Base-by-base conservation (phyloP, 2,888 invertebrate species). In the Tineola bisselliella region DNA sequence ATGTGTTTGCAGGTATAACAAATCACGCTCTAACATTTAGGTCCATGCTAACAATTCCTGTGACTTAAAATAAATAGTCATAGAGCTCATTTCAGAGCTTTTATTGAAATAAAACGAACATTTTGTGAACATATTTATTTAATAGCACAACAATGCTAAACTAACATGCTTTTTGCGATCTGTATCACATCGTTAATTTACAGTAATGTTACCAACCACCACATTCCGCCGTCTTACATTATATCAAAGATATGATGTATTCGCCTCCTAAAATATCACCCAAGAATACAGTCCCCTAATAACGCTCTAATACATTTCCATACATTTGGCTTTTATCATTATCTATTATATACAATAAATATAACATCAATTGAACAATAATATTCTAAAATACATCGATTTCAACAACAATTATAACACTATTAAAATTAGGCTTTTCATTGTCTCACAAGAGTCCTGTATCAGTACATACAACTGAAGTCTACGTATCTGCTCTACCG, bases 261-360 rank as follows among this genome's bases (percentile, higher is more conserved):
- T 71, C 76, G 60, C 44, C 33, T n/a, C 62, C 77, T 76, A 82
- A 83, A 83, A 86, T 86, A 84, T 86, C 84, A 84, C 84, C 81
- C 82, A 84, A 86, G 84, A 86, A 86, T 87, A 86, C 86, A 86
- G 83, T 84, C 84, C 82, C 83, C 82, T 83, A n/a, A 82, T 79
- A 82, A 80, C 82, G 77, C 73, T 75, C 81, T 76, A 77, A 25
- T 4, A 79, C 77, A 76, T 76, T 68, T 74, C 79, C 18, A 18
- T 19, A n/a, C 18, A 61, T 77, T 73, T 75, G 68, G 65, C 69
- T 75, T 77, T 25, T 77, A 70, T 48, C 3, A 48, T 13, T 48
- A 75, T 69, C 74, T 79, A 81, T 58, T 82, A 84, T 82, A 77
- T 84, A 87, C 84, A 86, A 75, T 86, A 84, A 86, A 87, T 84